Evolutionary conservation across 2,113 vertebrate species (phyloP), one percentile per base, ranked within the genome.

Genomic region (Apodemus speciosus): DNA sequence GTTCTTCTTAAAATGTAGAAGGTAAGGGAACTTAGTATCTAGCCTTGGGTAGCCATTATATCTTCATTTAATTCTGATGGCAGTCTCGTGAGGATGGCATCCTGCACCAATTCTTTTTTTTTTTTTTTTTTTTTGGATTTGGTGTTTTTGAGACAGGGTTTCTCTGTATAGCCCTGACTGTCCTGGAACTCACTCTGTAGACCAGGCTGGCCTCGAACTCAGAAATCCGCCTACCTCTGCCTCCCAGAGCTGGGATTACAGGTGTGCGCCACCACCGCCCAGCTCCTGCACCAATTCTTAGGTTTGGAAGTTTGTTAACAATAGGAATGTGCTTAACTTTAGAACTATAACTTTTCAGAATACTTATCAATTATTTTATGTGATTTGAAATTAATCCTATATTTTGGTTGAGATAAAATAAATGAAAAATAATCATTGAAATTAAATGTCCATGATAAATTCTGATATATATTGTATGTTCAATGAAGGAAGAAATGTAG

Each of bases 371-470:
- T 88, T 80, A 85, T 68, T 94, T 89, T 40, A 84, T 83, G 38
- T 92, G n/a, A 95, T 91, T 89, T 88, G 66, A 92, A 86, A 49
- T 90, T 85, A 89, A 27, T 81, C 15, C 90, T 38, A 38, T 92
- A 80, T 68, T 88, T n/a, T 95, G 32, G 40, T 81, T 90, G 60
- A 75, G 16, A 75, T 72, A 53, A 95, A 92, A 11, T 86, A 75
- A 75, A 13, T 91, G 53, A 94, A 96, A 60, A 92, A 92, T 79
- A 91, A 75, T 92, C 40, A 66, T 49, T 88, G 80, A 71, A 32
- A 40, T 95, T 40, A 92, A 93, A 92, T 88, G 16, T 90, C 38
- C 56, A 51, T 91, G 69, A 75, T 93, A 64, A 27, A 79, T 93
- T 94, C 92, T 96, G 38, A 32, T 27, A 46, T 85, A 5, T 92